Conservation (phyloP, 2,888 invertebrate species). For the Branchipolynoe longqiensis region DNA sequence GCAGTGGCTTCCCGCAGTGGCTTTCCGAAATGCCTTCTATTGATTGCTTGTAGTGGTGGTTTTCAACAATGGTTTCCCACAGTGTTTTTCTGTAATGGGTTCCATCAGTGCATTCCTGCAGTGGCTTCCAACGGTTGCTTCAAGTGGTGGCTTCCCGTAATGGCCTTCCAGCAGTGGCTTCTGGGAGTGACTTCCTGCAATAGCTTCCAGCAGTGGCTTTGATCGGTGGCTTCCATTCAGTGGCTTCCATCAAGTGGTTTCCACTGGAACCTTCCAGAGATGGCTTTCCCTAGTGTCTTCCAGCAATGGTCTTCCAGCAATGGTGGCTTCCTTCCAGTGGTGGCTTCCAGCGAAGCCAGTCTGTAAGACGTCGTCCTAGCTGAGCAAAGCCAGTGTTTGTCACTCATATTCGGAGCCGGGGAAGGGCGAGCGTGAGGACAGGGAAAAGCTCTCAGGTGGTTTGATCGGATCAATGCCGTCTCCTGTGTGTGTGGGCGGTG, state of each 20-base stretch:
- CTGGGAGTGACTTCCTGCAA: no score
- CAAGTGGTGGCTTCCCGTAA: neutral
- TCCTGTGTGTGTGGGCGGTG: constrained; percentile 1
- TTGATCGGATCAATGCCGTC: constrained; percentile 2
- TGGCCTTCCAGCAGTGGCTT: neutral
- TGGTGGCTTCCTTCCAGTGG: neutral
- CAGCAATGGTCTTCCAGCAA: no score
- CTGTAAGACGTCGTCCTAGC: constrained; percentile 9
- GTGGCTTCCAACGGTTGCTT: neutral
- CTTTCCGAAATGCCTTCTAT: no score
- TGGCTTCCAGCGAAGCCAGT: neutral
- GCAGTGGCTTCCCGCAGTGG: no score
- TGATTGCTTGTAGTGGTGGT: no score
- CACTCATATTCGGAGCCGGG: neutral
- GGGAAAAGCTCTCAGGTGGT: constrained; percentile 50
- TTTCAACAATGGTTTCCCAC: neutral
- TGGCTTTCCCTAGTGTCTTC: neutral
- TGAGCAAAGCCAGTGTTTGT: constrained; percentile 15
- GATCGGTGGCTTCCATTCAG: no score
- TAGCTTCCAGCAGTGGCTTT: no score
- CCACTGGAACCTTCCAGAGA: no score
- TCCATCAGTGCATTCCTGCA: no score
- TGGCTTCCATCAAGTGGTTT: no score
- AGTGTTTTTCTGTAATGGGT: neutral
- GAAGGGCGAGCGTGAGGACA: neutral